phyloP scores from a whole-genome alignment of 2,888 invertebrate genomes.

The Hypomecis atomaria region DNA sequence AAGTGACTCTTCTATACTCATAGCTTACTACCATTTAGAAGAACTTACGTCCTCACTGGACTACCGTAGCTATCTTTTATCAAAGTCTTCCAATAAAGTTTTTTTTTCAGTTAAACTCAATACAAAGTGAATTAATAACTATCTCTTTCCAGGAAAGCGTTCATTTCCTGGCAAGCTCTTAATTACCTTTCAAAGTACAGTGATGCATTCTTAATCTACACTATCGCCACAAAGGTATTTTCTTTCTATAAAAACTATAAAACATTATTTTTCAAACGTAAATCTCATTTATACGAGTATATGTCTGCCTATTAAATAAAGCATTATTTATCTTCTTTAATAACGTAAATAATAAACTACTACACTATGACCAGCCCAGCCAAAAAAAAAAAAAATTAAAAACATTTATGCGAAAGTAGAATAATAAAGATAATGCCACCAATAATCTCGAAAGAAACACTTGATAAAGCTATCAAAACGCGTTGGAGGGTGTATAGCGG shows the following conservation, averaged over 20 bases:
- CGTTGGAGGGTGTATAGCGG: neutral
- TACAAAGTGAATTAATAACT: conserved; percentile 19
- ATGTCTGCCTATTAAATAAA: too few relatives aligned
- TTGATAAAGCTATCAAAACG: conserved; percentile 13
- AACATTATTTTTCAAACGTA: too few relatives aligned
- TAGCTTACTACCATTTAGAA: conserved; percentile 2
- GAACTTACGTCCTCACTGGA: neutral
- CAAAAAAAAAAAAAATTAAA: neutral
- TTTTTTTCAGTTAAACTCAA: conserved; percentile 1
- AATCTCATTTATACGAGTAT: too few relatives aligned
- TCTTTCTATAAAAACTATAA: neutral
- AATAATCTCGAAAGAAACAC: conserved; percentile 7
- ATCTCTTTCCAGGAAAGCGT: conserved; percentile 7
- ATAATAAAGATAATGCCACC: conserved; percentile 3
- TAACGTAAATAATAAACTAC: too few relatives aligned
- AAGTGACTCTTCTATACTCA: neutral
- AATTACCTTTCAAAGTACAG: conserved; percentile 17
- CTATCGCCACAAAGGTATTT: conserved; percentile 10
- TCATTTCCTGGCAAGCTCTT: conserved; percentile 14
- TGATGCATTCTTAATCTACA: conserved; percentile 13
- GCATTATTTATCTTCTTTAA: too few relatives aligned
- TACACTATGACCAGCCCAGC: neutral
- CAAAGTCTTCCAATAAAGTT: neutral
- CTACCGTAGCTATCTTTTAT: neutral
- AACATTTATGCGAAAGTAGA: neutral